Evolutionary conservation across 2,113 vertebrate genomes (phyloP).

Genomic region (Pangasianodon hypophthalmus): DNA sequence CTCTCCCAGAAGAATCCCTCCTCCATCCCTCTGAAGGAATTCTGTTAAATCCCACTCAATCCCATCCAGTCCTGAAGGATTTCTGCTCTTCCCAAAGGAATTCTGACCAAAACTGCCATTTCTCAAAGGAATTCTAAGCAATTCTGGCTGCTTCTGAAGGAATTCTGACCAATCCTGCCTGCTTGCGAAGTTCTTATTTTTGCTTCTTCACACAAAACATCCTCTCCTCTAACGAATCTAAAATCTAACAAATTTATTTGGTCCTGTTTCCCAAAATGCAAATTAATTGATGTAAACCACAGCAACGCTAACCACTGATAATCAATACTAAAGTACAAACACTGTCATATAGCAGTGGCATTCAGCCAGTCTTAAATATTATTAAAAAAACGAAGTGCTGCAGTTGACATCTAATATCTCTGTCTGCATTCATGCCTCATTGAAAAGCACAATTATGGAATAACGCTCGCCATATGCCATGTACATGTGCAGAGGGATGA

Average conservation of each 20-base stretch:
- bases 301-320: background rate
- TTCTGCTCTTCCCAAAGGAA: background rate
- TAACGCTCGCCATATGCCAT: conserved; percentile 1
- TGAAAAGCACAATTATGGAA: conserved; percentile 11
- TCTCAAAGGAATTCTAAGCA: background rate
- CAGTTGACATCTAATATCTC: conserved; percentile 4
- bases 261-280: background rate
- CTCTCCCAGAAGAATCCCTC: no score
- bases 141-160: background rate
- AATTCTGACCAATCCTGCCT: background rate
- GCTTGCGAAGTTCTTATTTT: no score
- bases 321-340: background rate
- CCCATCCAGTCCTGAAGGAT: background rate
- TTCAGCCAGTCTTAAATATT: background rate
- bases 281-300: background rate
- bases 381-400: background rate
- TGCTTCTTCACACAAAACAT: background rate
- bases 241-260: no score
- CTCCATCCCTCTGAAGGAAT: background rate
- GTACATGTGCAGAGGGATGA: conserved; percentile 4
- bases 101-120: background rate
- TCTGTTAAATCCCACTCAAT: background rate
- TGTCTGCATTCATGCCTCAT: conserved; percentile 1
- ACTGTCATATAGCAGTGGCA: no score
- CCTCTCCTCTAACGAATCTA: no score